Evolutionary conservation across 2,113 vertebrate genomes (phyloP), one percentile per base, ranked within the genome.

Genomic region (Rhea pennata): DNA sequence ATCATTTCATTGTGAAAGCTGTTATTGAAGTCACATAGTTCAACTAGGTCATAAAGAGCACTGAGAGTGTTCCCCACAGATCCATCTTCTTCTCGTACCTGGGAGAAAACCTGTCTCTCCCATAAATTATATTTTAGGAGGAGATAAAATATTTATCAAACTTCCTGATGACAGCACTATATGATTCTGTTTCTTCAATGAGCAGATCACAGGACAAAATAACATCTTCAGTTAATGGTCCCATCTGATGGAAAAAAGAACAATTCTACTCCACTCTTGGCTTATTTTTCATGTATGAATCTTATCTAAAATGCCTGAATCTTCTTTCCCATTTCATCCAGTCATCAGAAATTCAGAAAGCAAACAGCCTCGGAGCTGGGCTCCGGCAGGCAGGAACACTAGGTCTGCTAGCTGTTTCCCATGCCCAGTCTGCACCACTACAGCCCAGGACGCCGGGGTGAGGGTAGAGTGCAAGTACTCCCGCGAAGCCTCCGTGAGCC

Each of bases 401-500:
- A 29, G 56, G 44, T 58, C 50, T 94, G 12, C 65, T 66, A 62
- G 23, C 36, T 69, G 13, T 26, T 64, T 29, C 74, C 36, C 5
- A 31, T 20, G 39, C 4, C 46, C 33, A 23, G 22, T 40, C 13
- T 27, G 15, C 64, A 36, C 39, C 39, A 15, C 31, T 56, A 17
- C 0, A 1, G 14, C 24, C 33, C 2, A 0, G 42, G 36, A 31
- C 24, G 62, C 48, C 36, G 29, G n/a, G 50, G 50, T 2, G 0
- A 36, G 54, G 42, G 27, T 16, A 31, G 10, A 51, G 5, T 2
- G 0, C 6, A 15, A 26, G 39, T 15, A 20, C 27, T 19, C 5
- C 46, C 17, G 46, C 7, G 17, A 48, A 48, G 46, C 17, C 46
- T 48, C 46, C 9, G 17, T 48, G 46, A 48, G 46, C 7, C 16